These are phyloP conservation scores for Natator depressus DNA, from an alignment of 2,113 vertebrate genomes.

Conservation along the genomic window DNA sequence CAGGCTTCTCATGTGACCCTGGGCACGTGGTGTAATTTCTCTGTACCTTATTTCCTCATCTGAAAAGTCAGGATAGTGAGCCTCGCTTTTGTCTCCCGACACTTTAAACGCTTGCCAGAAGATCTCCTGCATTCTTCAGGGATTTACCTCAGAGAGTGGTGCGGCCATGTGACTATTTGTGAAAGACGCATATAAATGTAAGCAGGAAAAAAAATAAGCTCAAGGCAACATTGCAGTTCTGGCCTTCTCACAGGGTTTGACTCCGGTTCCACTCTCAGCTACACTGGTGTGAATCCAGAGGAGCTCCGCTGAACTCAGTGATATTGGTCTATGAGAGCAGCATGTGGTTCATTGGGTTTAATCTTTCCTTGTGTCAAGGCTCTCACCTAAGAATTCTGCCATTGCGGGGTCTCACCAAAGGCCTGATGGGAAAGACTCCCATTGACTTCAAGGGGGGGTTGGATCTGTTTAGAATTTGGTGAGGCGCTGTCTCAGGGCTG, in stretches of 20 bases:
- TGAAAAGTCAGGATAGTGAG: neutral
- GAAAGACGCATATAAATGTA: neutral
- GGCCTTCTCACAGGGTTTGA: neutral
- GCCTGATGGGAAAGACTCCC: neutral
- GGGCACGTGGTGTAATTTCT: neutral
- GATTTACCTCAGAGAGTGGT: neutral
- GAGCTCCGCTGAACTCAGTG: neutral
- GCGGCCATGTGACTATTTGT: rapidly evolving
- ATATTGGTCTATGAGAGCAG: rapidly evolving
- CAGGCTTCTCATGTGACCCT: neutral
- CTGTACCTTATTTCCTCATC: neutral
- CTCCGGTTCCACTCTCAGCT: rapidly evolving
- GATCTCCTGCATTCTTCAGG: neutral
- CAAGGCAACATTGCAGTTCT: neutral
- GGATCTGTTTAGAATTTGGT: neutral
- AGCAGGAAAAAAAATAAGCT: rapidly evolving
- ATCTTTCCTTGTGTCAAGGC: neutral
- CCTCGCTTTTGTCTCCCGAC: neutral
- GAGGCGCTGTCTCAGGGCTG: rapidly evolving
- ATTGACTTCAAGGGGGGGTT: rapidly evolving
- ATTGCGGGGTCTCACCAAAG: neutral
- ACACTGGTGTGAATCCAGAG: rapidly evolving
- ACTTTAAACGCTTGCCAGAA: neutral
- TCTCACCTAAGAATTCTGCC: neutral
- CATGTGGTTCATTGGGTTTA: rapidly evolving